Percentiles rank a stretch among this genome's conserved stretches.
Conservation (phyloP, 2,888 invertebrate species). For the Frankliniella intonsa region DNA sequence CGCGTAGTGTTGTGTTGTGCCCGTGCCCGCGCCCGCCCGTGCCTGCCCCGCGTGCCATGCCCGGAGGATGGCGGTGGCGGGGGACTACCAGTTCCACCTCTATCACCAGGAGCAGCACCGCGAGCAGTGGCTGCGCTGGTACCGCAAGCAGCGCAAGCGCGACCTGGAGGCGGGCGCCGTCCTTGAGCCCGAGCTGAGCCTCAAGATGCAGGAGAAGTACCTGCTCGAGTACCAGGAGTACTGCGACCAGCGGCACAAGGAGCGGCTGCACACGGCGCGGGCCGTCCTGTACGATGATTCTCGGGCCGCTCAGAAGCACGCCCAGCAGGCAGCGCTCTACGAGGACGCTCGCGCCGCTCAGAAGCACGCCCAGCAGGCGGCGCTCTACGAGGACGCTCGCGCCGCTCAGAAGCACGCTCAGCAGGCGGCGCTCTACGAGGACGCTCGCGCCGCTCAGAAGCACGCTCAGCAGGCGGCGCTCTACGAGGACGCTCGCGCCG, state of each 20-base stretch:
- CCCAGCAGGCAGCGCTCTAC: not conserved
- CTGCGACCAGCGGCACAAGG: constrained; percentile 17
- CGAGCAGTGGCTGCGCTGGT: constrained; percentile 22
- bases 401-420: not conserved
- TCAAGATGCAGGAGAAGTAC: constrained; percentile 20
- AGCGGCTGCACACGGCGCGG: not conserved
- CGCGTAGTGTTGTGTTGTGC: no score
- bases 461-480: not conserved
- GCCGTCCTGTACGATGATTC: constrained; percentile 14
- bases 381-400: no score
- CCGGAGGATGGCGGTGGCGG: not conserved
- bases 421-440: not conserved
- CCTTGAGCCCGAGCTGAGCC: not conserved
- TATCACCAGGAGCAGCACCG: constrained; percentile 24
- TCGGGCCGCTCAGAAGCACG: not conserved
- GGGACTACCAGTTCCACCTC: constrained; percentile 24
- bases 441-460: not conserved
- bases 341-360: no score
- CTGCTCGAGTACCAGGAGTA: constrained; percentile 18
- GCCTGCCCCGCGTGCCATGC: not conserved
- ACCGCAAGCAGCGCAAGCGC: constrained; percentile 1
- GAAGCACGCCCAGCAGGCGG: not conserved
- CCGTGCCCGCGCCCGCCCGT: not conserved
- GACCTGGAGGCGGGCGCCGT: not conserved
- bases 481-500: no score